Base-by-base conservation (phyloP, 2,797 vertebrate species). In the Acipenser transmontanus region DNA sequence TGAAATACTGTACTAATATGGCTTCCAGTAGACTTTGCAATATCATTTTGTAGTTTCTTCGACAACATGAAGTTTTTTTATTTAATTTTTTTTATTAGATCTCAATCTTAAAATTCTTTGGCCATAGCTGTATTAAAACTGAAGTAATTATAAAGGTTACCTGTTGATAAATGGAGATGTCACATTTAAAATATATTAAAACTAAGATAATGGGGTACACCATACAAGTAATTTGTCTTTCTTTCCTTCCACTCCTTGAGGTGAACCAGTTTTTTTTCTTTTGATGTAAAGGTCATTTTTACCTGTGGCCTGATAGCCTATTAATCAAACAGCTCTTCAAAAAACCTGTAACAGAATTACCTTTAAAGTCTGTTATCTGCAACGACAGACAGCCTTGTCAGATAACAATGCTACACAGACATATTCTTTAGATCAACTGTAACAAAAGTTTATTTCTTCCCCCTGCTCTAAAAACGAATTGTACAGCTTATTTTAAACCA, bases 151-250 rank as follows among this genome's bases (percentile, higher is more conserved):
- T 9, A 56, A 56, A 7, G n/a, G 5, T 52, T 52, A 65, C 56
- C 63, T 52, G 14, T 50, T 50, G 34, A 65, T 17, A 14, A 54
- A 12, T 54, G 49, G n/a, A 34, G 20, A 34, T 54, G 20, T 49
- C 11, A 66, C n/a, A 60, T 47, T 47, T 57, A 49, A 67, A 50
- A 60, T 8, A 50, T n/a, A 61, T 61, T 66, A 59, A 49, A 49
- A 61, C 59, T 10, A 67, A 49, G 10, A 34, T 2, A 34, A 34
- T 34, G 13, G 1, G 10, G 49, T 61, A 34, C 59, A n/a, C 3
- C 61, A 62, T 67, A n/a, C 10, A 67, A 52, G 57, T 49, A 49
- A 61, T 67, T 67, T 49, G 20, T 34, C 20, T 50, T 14, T 5
- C 10, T 8, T 50, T 34, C 13, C 7, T 7, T 12, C 12, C 12